Base-by-base conservation (phyloP, 2,888 invertebrate species). In the Chrysina gloriosa region DNA sequence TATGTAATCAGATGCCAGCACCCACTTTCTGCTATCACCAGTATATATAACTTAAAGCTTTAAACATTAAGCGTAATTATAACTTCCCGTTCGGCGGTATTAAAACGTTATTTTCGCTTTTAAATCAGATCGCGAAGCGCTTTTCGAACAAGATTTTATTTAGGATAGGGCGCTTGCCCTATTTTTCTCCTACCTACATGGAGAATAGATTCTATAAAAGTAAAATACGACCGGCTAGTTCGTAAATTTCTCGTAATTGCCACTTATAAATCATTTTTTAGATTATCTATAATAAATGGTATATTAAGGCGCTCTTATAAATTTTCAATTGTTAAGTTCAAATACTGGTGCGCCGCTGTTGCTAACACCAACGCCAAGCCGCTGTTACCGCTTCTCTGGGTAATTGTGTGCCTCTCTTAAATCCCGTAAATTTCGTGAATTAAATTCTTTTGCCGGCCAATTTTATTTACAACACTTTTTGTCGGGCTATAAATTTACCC, bases 321-420 rank as follows among this genome's bases (percentile, higher is more conserved):
- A 67, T 67, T 67, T 67, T 67, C 66, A 67, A 67, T 67, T 67
- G 66, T 67, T 58, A 48, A 67, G 58, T 67, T 45, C 58, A 67
- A 58, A 67, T 67, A 58, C 58, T 61, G 36, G 42, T 45, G 45
- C 21, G 14, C 6, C 16, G 52, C 52, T 27, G 48, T 27, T 23
- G 48, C 36, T 27, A 11, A 25, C 52, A 50, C 64, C 45, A 42
- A 61, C 42, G 58, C 42, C 39, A 21, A 52, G n/a, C 11, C 31
- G 52, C 52, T 31, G 31, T 25, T 61, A 14, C 39, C 42, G 29
- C 42, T 27, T 25, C 11, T 16, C 58, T 14, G 31, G 14, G 42
- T 65, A 65, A 65, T 65, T 61, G 58, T 39, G 58, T 19, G 58
- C 58, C 64, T 65, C 64, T 65, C 52, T 65, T 50, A 50, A 50